Percentiles rank a stretch among this genome's conserved stretches.
These are phyloP conservation scores for Nematostella vectensis DNA, from an alignment of 92 coral and sea anemone species.

Conservation along the genomic window DNA sequence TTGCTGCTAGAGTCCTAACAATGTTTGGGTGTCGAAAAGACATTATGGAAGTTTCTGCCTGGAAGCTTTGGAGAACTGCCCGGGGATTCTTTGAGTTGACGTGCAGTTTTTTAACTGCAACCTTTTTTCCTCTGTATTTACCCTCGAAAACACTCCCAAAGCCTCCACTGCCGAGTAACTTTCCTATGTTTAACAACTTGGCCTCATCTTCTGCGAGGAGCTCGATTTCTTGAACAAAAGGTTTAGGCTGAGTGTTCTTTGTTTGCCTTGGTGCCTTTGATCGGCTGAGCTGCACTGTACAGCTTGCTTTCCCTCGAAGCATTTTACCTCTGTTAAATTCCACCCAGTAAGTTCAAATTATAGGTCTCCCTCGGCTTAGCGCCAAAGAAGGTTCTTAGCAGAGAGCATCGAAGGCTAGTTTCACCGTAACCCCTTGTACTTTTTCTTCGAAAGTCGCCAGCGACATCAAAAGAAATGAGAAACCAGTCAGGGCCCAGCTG, in stretches of 20 bases:
- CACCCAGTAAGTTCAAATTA: slow-evolving; percentile 20
- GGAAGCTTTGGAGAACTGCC: slow-evolving; percentile 88
- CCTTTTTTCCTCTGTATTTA: slow-evolving; percentile 57
- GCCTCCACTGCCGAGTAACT: slow-evolving; percentile 88
- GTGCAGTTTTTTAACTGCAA: slow-evolving; percentile 82
- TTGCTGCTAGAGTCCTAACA: slow-evolving; percentile 71
- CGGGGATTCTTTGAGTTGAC: slow-evolving; percentile 84
- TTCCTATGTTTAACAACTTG: slow-evolving; percentile 61
- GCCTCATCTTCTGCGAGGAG: slow-evolving; percentile 72
- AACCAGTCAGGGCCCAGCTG: slow-evolving; percentile 45
- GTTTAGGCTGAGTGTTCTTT: slow-evolving; percentile 47
- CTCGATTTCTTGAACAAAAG: slow-evolving; percentile 78
- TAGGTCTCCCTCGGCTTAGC: slow-evolving; percentile 6
- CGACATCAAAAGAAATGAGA: slow-evolving; percentile 71
- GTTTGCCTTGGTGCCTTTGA: slow-evolving; percentile 36
- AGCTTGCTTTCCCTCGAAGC: slow-evolving; percentile 32
- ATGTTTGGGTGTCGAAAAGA: slow-evolving; percentile 86
- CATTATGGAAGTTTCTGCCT: slow-evolving; percentile 82
- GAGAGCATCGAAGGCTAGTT: slow-evolving; percentile 61
- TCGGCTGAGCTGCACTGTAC: slow-evolving; percentile 52
- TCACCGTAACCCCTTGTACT: slow-evolving; percentile 21
- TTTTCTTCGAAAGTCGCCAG: slow-evolving; percentile 79
- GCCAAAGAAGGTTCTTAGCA: slow-evolving; percentile 22
- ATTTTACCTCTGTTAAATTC: slow-evolving; percentile 33
- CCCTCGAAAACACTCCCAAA: slow-evolving; percentile 92